Evolutionary conservation across 2,797 vertebrate species (phyloP).

Genomic region (Erpetoichthys calabaricus): DNA sequence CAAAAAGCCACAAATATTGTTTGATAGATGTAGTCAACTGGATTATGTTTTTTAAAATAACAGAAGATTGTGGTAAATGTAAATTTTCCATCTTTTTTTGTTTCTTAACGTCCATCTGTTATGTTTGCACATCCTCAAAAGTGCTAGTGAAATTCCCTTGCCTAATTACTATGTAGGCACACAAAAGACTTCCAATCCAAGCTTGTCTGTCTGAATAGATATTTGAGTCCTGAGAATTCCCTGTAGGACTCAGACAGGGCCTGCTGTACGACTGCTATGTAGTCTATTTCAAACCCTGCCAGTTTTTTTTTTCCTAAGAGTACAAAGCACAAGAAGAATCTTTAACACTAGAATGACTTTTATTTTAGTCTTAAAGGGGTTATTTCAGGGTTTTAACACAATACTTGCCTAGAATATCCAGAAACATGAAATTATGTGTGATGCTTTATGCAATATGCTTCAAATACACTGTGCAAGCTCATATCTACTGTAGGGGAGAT

Average conservation of each 20-base stretch:
- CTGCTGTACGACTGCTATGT: no score
- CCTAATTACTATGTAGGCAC: slow-evolving; percentile 65
- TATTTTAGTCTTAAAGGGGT: no score
- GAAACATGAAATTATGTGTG: no score
- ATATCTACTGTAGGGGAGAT: no score
- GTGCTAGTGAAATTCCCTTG: slow-evolving; percentile 58
- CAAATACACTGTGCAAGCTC: no score
- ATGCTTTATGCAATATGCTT: no score
- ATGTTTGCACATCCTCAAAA: slow-evolving; percentile 48
- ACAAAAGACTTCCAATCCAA: slow-evolving; percentile 51
- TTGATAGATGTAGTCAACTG: slow-evolving; percentile 35
- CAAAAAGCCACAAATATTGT: slow-evolving; percentile 35
- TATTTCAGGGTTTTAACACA: no score
- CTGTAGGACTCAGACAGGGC: slow-evolving; percentile 20
- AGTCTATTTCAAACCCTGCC: no score
- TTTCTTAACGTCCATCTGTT: slow-evolving; percentile 64
- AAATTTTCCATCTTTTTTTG: slow-evolving; percentile 32
- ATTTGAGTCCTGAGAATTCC: slow-evolving; percentile 28
- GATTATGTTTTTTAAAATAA: slow-evolving; percentile 24
- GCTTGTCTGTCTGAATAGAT: slow-evolving; percentile 42
- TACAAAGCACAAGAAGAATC: no score
- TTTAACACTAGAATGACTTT: no score
- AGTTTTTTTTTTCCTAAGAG: no score
- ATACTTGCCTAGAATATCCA: no score
- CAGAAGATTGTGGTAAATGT: slow-evolving; percentile 20